Percentiles rank a stretch among this genome's conserved stretches.
Conservation (phyloP, 2,113 vertebrate genomes). For the Nibea albiflora region DNA sequence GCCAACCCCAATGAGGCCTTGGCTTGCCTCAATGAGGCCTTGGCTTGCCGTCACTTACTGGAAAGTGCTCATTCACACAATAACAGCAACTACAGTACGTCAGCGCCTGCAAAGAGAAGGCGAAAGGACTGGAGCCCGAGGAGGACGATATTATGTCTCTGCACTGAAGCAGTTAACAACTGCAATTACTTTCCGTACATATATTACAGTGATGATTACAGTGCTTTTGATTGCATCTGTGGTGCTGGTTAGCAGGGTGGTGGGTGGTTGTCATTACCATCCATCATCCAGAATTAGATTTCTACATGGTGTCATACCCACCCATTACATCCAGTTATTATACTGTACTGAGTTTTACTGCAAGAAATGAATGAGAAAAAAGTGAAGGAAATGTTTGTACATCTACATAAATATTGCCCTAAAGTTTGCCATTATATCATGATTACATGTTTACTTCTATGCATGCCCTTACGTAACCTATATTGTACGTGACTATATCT, state of each 20-base stretch:
- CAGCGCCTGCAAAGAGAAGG: background rate
- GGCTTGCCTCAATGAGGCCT: constrained; percentile 18
- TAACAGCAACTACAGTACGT: background rate
- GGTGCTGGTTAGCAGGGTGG: constrained; percentile 5
- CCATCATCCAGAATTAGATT: constrained; percentile 27
- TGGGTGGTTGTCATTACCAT: constrained; percentile 18
- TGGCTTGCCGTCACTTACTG: constrained; percentile 18
- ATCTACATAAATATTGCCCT: background rate
- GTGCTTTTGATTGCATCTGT: background rate
- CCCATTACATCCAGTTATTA: background rate
- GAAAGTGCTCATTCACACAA: constrained; percentile 24
- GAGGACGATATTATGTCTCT: background rate
- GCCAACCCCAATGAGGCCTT: constrained; percentile 11
- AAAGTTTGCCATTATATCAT: too few species aligned
- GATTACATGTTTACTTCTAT: background rate
- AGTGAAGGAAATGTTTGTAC: background rate
- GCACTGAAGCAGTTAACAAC: constrained; percentile 7
- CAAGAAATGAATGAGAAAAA: background rate
- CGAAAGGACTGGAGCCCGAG: background rate
- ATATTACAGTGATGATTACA: constrained; percentile 18
- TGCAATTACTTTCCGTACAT: constrained; percentile 6
- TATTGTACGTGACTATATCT: background rate
- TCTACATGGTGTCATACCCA: background rate
- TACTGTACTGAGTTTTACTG: constrained; percentile 5
- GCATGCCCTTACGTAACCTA: background rate